phyloP scores from a whole-genome alignment of 1,140 invertebrate genomes.

The Heliconius eleuchia region DNA sequence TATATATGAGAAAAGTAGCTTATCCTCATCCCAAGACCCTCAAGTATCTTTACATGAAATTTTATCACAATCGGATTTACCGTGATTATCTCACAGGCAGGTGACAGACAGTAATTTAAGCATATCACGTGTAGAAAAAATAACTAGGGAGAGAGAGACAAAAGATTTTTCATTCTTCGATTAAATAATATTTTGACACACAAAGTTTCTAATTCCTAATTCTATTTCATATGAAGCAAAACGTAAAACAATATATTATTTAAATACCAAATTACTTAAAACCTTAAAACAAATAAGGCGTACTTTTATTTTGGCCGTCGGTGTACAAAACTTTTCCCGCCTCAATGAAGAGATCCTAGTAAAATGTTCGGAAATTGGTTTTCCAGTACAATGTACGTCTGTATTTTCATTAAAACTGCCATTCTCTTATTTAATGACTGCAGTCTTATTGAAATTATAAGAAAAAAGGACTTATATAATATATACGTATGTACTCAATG shows the following conservation, averaged over 20 bases:
- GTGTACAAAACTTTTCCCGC: constrained; percentile 7
- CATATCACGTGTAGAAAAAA: no score
- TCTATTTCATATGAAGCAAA: background rate
- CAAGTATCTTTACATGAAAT: no score
- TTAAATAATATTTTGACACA: no score
- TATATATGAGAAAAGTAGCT: no score
- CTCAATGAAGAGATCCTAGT: background rate
- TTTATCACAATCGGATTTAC: no score
- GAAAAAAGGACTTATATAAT: background rate
- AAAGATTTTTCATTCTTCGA: no score
- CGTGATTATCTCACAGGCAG: no score
- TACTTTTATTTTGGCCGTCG: background rate
- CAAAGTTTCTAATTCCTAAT: no score
- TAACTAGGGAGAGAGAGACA: no score
- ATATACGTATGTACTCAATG: background rate
- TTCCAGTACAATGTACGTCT: constrained; percentile 11
- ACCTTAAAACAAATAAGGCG: background rate
- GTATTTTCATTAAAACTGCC: background rate
- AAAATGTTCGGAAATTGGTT: constrained; percentile 12
- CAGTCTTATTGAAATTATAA: background rate
- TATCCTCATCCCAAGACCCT: no score
- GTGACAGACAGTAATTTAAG: no score
- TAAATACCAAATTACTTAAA: background rate
- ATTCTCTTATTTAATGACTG: background rate
- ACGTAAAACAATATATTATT: background rate